These are phyloP conservation scores for Zhuqinia jingwanae DNA, from an alignment of 2,888 invertebrate species.

Conservation along the genomic window DNA sequence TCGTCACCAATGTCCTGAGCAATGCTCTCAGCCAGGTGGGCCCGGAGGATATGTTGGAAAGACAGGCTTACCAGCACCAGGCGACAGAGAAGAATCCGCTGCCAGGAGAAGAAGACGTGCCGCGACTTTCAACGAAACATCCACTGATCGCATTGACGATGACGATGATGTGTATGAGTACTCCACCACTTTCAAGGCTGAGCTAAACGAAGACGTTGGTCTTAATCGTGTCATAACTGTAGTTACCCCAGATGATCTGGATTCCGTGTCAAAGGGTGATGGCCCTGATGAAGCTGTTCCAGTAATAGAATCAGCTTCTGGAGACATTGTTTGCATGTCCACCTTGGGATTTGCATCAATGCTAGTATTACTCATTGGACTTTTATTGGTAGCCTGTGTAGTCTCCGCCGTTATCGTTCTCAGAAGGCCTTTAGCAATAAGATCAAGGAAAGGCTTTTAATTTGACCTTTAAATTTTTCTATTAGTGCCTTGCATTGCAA, in stretches of 20 bases:
- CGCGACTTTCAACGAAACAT: slow-evolving; percentile 71
- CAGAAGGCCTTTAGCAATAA: slow-evolving; percentile 82
- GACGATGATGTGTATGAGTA: slow-evolving; percentile 77
- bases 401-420: slow-evolving; percentile 93
- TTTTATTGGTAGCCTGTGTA: slow-evolving; percentile 91
- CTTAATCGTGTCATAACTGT: slow-evolving; percentile 94
- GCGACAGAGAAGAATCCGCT: slow-evolving; percentile 84
- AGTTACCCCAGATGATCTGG: slow-evolving; percentile 84
- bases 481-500: slow-evolving; percentile 13
- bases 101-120: slow-evolving; percentile 86
- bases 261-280: slow-evolving; percentile 57
- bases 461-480: not conserved
- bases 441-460: slow-evolving; percentile 54
- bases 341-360: slow-evolving; percentile 96
- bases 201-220: slow-evolving; percentile 87
- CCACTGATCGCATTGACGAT: slow-evolving; percentile 75
- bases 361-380: slow-evolving; percentile 90
- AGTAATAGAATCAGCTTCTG: slow-evolving; percentile 72
- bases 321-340: slow-evolving; percentile 82
- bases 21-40: slow-evolving; percentile 85
- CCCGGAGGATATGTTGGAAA: slow-evolving; percentile 75
- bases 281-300: slow-evolving; percentile 74
- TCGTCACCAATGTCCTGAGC: slow-evolving; percentile 95
- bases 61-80: slow-evolving; percentile 76
- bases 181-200: slow-evolving; percentile 80